A percentile compares a stretch with the other conserved stretches of the same genome.
Evolutionary conservation across 2,888 invertebrate genomes (phyloP).

Genomic region (Plemyria rubiginata): DNA sequence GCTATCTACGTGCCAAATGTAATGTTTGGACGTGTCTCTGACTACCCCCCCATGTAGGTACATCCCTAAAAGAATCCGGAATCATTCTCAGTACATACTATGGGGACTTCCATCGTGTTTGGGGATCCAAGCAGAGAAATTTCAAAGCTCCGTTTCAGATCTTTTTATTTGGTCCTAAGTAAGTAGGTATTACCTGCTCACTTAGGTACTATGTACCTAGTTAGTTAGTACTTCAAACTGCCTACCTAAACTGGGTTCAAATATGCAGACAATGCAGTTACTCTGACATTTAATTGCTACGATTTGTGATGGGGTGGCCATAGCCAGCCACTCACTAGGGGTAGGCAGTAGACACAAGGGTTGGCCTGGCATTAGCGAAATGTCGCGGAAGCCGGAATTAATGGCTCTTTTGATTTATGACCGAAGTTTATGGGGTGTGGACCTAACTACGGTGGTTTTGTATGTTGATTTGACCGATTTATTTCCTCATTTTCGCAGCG

Average conservation of each 20-base stretch:
- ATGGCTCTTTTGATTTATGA: slow-evolving; percentile 52
- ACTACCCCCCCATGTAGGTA: no score
- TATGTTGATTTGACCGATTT: slow-evolving; percentile 21
- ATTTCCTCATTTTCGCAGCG: slow-evolving; percentile 17
- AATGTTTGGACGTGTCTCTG: no score
- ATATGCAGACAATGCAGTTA: slow-evolving; percentile 19
- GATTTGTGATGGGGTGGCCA: slow-evolving; percentile 30
- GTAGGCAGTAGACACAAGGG: slow-evolving; percentile 30
- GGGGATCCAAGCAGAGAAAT: no score
- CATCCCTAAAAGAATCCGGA: no score
- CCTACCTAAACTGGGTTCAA: slow-evolving; percentile 6
- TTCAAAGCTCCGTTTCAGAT: no score
- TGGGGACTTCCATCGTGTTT: no score
- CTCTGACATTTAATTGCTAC: slow-evolving; percentile 42
- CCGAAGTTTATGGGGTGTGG: slow-evolving; percentile 33
- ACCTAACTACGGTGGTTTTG: slow-evolving; percentile 26
- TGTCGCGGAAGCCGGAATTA: slow-evolving; percentile 53
- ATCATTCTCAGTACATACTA: no score
- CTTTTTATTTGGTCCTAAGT: no score
- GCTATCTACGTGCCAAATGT: no score
- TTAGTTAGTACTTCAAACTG: background rate
- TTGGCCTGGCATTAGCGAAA: slow-evolving; percentile 53
- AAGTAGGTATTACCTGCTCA: background rate
- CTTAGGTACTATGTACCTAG: no score
- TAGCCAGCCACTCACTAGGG: slow-evolving; percentile 26